These are phyloP conservation scores for Euproctis similis DNA, from an alignment of 2,888 invertebrate genomes.

Conservation along the genomic window DNA sequence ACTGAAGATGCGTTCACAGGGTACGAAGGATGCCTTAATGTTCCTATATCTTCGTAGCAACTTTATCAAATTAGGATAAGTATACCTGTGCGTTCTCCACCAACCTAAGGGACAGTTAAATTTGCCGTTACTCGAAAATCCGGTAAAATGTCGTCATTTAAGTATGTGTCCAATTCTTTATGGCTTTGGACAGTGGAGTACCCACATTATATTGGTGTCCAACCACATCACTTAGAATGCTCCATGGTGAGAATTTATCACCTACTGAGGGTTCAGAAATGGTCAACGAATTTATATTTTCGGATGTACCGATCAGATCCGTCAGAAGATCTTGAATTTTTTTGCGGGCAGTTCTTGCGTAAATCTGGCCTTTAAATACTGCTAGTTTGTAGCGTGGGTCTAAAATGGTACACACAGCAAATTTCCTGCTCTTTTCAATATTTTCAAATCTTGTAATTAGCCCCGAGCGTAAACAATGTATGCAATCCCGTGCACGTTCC, in stretches of 20 bases:
- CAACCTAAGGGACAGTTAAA: conserved; percentile 18
- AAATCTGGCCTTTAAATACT: neutral
- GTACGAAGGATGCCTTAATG: conserved; percentile 18
- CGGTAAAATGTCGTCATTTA: conserved; percentile 16
- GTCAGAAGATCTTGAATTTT: neutral
- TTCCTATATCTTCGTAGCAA: conserved; percentile 11
- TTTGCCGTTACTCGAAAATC: conserved; percentile 2
- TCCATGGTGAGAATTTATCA: conserved; percentile 13
- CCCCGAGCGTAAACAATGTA: neutral
- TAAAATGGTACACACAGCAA: neutral
- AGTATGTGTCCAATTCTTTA: conserved; percentile 16
- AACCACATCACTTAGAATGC: conserved; percentile 12
- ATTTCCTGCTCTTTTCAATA: neutral
- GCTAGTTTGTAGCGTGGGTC: neutral
- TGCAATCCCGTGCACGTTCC: neutral
- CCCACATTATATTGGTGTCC: conserved; percentile 6
- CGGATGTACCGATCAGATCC: too few relatives aligned
- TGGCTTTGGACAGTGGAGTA: conserved; percentile 14
- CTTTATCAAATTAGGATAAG: conserved; percentile 9
- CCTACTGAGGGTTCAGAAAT: too few relatives aligned
- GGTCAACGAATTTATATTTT: too few relatives aligned
- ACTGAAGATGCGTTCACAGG: conserved; percentile 17
- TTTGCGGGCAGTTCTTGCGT: conserved; percentile 1
- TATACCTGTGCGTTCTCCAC: conserved; percentile 13
- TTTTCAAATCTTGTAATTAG: neutral